Base-by-base conservation (phyloP, 2,797 vertebrate genomes). In the Gymnothorax javanicus region DNA sequence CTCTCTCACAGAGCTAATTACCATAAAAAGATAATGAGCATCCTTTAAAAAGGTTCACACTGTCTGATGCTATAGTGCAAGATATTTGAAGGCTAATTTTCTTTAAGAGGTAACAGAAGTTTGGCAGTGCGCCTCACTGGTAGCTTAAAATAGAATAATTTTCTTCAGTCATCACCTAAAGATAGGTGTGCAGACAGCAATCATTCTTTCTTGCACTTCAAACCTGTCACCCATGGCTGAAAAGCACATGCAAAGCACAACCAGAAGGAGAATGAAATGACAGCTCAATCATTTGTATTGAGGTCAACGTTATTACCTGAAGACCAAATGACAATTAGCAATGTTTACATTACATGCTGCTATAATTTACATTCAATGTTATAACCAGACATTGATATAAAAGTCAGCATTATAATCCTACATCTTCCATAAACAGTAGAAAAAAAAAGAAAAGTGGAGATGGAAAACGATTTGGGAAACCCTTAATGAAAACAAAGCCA, bases 31-130 rank as follows among this genome's bases (percentile, higher is more conserved):
- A 9, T 27, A 2, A 54, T 77, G 60, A 50, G 85, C 58, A 33
- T 83, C 81, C 33, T 58, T 54, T 54, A 86, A 83, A 86, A 58
- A 7, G 43, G 43, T 77, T 77, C 33, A 77, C 33, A 20, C 43
- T 9, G 43, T 52, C 73, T 12, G 11, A 52, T 17, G 7, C 75
- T 52, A 50, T 77, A 17, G 73, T 2, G 17, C 13, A 13, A 17
- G 43, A 75, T 75, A 12, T 8, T 33, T 75, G 33, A 43, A 52
- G 3, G 3, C 33, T 17, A 23, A 33, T 79, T 54, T 20, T 52
- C 5, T 23, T 7, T 13, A n/a, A 79, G 75, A 54, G 50, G 56
- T 50, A 79, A 8, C 17, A 79, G 56, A 23, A 23, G 50, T 79
- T 52, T 56, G 50, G 11, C 50, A 52, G 5, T 54, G 27, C 20